Evolutionary conservation across 1,140 invertebrate genomes (phyloP), one percentile per base, ranked within the genome.

Genomic region (Megalonaias nervosa): DNA sequence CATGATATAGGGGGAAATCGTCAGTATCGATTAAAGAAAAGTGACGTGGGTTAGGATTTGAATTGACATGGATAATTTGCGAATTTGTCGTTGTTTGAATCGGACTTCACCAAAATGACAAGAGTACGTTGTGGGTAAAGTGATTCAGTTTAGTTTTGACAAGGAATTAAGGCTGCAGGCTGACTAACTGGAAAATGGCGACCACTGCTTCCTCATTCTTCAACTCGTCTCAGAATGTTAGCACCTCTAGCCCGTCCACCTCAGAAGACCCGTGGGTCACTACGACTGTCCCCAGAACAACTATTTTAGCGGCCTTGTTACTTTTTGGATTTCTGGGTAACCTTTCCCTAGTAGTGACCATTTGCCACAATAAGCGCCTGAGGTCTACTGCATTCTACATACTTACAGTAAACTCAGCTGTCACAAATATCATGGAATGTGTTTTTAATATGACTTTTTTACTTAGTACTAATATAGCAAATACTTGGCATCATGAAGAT

Each of bases 401-500:
- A n/a, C 68, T 85, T 56, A 80, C 87, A 21, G 70, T 88, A 17
- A 87, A 88, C 75, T 55, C 88, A 67, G 84, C 85, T 9, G 74
- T 85, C 0, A 75, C 85, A 55, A 86, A 88, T 60, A 69, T 89
- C 1, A 68, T 82, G 15, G 86, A 89, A 68, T 84, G 86, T 77
- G 19, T 85, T 9, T 62, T 87, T n/a, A 89, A 89, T 78, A 88
- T 89, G 76, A 88, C 92, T 74, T 85, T 92, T 81, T 90, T 91
- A 14, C 86, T 92, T 17, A 91, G 90, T 23, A 85, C 90, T 12
- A 91, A 87, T 14, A 89, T 84, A 26, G 70, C 80, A 2, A 74
- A 71, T 12, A 74, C 76, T 38, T 86, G 82, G 85, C 74, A 77
- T 14, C 85, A 85, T 65, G 82, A 82, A 23, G 68, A 77, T 1